Evolutionary conservation across 1,140 invertebrate genomes (phyloP).

Genomic region (Drosophila lacertosa): DNA sequence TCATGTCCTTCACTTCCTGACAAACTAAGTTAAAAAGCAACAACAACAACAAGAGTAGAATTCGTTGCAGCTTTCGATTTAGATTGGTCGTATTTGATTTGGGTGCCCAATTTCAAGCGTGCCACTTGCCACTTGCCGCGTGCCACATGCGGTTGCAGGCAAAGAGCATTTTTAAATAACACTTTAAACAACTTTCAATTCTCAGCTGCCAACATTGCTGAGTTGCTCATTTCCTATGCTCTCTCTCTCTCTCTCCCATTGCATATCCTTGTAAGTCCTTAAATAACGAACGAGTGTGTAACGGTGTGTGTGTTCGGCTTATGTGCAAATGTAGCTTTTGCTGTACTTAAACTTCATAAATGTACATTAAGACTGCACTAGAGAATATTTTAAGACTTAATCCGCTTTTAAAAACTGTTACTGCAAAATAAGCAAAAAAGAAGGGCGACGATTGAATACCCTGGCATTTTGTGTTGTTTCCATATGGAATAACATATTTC

Average conservation of each 20-base stretch:
- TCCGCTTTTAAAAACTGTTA: slow-evolving; percentile 9
- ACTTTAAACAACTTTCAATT: slow-evolving; percentile 16
- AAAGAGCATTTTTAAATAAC: slow-evolving; percentile 65
- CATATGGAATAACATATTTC: background rate
- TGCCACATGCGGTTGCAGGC: slow-evolving; percentile 2
- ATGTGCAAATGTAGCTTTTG: slow-evolving; percentile 1
- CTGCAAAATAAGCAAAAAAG: background rate
- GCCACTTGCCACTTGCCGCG: background rate
- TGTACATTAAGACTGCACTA: slow-evolving; percentile 25
- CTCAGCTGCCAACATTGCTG: slow-evolving; percentile 32
- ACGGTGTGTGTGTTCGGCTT: background rate
- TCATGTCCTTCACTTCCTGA: slow-evolving; percentile 33
- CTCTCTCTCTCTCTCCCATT: slow-evolving; percentile 42
- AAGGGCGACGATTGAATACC: background rate
- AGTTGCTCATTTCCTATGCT: slow-evolving; percentile 68
- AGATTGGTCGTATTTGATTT: slow-evolving; percentile 60
- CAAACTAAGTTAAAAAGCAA: slow-evolving; percentile 33
- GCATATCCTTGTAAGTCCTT: slow-evolving; percentile 1
- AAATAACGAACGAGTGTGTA: slow-evolving; percentile 1
- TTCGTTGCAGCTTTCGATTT: slow-evolving; percentile 52
- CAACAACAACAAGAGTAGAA: slow-evolving; percentile 6
- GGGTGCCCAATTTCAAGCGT: background rate
- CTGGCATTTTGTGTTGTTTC: background rate
- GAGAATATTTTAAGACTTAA: slow-evolving; percentile 8
- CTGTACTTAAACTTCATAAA: slow-evolving; percentile 16